Conservation (phyloP, 23 tunicate genomes). For the Halocynthia roretzi region DNA sequence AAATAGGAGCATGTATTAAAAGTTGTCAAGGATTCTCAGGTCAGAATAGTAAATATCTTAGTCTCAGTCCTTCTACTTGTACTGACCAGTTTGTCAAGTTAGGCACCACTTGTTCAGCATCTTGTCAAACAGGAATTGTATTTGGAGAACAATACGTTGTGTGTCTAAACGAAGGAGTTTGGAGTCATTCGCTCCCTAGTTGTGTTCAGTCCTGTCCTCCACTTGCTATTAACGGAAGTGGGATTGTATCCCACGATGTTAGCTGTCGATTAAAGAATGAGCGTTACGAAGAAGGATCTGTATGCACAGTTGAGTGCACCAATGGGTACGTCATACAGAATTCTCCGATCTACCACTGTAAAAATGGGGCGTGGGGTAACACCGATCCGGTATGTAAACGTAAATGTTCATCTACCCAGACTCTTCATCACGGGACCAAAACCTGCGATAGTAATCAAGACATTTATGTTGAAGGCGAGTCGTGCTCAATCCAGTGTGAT, state of each 20-base stretch:
- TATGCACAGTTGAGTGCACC: constrained; percentile 21
- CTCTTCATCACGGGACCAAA: constrained; percentile 12
- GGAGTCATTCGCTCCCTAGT: constrained; percentile 24
- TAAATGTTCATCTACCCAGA: constrained; percentile 1
- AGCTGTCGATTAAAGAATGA: constrained; percentile 16
- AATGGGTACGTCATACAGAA: constrained; percentile 21
- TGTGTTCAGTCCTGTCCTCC: constrained; percentile 19
- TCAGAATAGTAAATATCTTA: background rate
- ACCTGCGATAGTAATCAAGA: background rate
- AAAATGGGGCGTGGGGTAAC: constrained; percentile 29
- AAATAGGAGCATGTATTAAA: constrained; percentile 6
- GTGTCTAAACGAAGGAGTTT: constrained; percentile 17
- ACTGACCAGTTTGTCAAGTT: constrained; percentile 9
- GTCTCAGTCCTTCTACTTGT: constrained; percentile 17
- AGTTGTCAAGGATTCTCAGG: constrained; percentile 15
- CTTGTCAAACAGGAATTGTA: constrained; percentile 5
- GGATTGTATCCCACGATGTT: background rate
- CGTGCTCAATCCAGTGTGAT: constrained; percentile 16
- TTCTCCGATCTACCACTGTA: background rate
- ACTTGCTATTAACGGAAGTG: background rate
- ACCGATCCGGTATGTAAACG: constrained; percentile 9
- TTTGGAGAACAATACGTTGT: constrained; percentile 25
- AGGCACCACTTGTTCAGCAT: constrained; percentile 26
- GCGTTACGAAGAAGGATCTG: constrained; percentile 7
- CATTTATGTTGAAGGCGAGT: constrained; percentile 10